These are phyloP conservation scores for Polydrusus cervinus DNA, from an alignment of 2,888 invertebrate species.

Conservation along the genomic window DNA sequence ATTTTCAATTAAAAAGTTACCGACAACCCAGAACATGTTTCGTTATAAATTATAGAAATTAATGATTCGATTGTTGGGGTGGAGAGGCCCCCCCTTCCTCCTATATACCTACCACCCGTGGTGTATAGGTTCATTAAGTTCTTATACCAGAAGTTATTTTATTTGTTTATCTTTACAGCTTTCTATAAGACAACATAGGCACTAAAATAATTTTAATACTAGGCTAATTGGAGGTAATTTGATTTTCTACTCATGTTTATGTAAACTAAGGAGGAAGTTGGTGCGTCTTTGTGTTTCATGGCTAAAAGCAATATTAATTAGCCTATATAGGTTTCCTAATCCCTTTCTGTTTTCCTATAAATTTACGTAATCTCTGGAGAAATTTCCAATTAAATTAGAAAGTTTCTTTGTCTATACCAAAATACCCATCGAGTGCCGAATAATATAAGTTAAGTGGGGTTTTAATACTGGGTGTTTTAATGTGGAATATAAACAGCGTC, in stretches of 20 bases:
- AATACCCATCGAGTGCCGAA: not conserved
- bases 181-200: no score
- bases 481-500: no score
- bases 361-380: conserved; percentile 4
- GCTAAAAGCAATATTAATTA: conserved; percentile 18
- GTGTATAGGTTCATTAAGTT: no score
- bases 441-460: not conserved
- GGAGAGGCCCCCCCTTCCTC: no score
- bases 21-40: no score
- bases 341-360: conserved; percentile 16
- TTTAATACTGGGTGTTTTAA: not conserved
- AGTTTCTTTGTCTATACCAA: not conserved
- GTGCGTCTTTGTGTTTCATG: conserved; percentile 14
- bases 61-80: no score
- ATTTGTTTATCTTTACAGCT: not conserved
- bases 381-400: conserved; percentile 12
- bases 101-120: no score
- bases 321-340: conserved; percentile 17
- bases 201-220: not conserved
- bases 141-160: no score
- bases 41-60: no score
- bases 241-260: conserved; percentile 17
- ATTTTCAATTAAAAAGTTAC: no score
- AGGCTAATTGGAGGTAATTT: conserved; percentile 4
- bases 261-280: not conserved